Evolutionary conservation across 2,113 vertebrate genomes (phyloP).

Genomic region (Engystomops pustulosus): DNA sequence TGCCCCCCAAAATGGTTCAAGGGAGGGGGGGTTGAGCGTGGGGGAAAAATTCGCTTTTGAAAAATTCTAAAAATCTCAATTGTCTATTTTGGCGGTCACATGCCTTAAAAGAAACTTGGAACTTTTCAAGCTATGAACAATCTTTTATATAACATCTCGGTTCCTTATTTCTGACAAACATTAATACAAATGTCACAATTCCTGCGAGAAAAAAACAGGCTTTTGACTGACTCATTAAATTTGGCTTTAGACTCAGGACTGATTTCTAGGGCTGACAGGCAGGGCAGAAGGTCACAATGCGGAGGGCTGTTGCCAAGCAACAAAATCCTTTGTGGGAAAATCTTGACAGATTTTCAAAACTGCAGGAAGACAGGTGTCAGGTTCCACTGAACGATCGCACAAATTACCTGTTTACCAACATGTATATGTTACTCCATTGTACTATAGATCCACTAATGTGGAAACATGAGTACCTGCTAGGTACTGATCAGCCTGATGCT

Average conservation of each 20-base stretch:
- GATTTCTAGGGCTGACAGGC: slow-evolving; percentile 19
- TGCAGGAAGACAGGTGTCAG: slow-evolving; percentile 24
- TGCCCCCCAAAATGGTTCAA: too few species aligned
- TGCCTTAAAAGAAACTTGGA: too few species aligned
- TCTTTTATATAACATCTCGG: neutral
- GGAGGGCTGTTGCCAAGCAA: slow-evolving; percentile 42
- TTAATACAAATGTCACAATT: slow-evolving; percentile 42
- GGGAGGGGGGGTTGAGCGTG: too few species aligned
- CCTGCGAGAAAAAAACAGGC: neutral
- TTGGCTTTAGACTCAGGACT: neutral
- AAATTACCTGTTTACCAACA: slow-evolving; percentile 19
- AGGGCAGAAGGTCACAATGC: slow-evolving; percentile 23
- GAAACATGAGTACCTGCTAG: too few species aligned
- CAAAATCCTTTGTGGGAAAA: slow-evolving; percentile 15
- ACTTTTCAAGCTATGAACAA: too few species aligned
- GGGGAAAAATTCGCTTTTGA: too few species aligned
- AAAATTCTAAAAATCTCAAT: too few species aligned
- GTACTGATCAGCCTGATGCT: too few species aligned
- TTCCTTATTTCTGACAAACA: slow-evolving; percentile 21
- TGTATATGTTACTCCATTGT: too few species aligned
- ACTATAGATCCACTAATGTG: too few species aligned
- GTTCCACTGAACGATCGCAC: neutral
- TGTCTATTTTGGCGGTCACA: too few species aligned
- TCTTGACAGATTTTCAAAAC: slow-evolving; percentile 11
- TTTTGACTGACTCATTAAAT: slow-evolving; percentile 41